These are phyloP conservation scores for Terebella lapidaria DNA, from an alignment of 2,888 invertebrate species.

Conservation along the genomic window DNA sequence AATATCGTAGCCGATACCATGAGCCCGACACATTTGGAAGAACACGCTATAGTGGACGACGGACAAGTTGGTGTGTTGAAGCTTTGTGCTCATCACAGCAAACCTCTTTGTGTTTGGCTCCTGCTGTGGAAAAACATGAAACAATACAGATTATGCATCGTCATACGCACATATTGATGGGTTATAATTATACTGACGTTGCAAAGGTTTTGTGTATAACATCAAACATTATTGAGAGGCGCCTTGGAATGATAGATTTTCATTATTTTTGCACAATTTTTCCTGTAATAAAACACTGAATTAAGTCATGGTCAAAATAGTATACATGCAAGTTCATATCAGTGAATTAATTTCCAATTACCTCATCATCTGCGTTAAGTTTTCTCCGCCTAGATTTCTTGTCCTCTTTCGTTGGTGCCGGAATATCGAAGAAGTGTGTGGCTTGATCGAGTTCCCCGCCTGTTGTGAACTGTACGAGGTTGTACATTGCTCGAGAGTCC, in stretches of 20 bases:
- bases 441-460: conserved; percentile 39
- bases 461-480: conserved; percentile 45
- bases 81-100: conserved; percentile 47
- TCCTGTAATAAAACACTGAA: too few species aligned
- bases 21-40: conserved; percentile 54
- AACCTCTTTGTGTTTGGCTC: conserved; percentile 43
- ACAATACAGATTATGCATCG: too few species aligned
- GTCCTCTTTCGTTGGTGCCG: conserved; percentile 31
- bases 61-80: conserved; percentile 51
- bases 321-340: too few species aligned
- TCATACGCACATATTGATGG: neutral
- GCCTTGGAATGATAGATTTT: too few species aligned
- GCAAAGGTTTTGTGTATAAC: neutral
- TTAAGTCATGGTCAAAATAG: too few species aligned
- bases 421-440: conserved; percentile 42
- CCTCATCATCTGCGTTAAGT: conserved; percentile 12
- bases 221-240: too few species aligned
- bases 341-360: neutral
- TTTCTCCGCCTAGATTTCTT: conserved; percentile 24
- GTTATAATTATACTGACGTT: neutral
- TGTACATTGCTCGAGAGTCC: conserved; percentile 47
- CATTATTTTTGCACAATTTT: too few species aligned
- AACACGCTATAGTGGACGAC: conserved; percentile 54
- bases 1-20: conserved; percentile 53
- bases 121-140: too few species aligned